phyloP scores from a whole-genome alignment of 2,888 invertebrate genomes.

The Sialis lutaria region DNA sequence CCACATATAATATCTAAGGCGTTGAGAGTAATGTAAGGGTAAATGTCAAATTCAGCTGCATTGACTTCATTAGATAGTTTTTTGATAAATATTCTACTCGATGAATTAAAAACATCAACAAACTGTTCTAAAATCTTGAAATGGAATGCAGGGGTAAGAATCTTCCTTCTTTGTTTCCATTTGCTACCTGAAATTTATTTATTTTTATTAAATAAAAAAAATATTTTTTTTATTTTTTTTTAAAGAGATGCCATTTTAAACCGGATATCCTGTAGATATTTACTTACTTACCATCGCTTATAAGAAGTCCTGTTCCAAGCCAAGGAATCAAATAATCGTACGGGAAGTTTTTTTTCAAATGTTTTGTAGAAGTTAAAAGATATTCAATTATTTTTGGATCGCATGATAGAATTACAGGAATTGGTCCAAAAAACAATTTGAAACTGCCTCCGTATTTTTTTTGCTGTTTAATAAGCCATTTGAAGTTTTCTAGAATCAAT shows the following conservation, averaged over 20 bases:
- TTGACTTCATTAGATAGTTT: constrained; percentile 27
- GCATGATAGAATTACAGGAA: no score
- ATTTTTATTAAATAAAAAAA: not conserved
- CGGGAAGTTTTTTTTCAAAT: constrained; percentile 18
- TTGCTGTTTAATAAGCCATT: no score
- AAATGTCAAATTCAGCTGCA: constrained; percentile 35
- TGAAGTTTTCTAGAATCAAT: no score
- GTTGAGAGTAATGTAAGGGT: constrained; percentile 39
- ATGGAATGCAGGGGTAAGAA: constrained; percentile 64
- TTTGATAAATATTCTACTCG: constrained; percentile 35
- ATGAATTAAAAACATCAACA: constrained; percentile 47
- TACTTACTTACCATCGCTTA: constrained; percentile 19
- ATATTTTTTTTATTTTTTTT: not conserved
- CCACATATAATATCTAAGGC: constrained; percentile 45
- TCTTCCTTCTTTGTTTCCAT: constrained; percentile 51
- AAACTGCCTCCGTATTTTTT: no score
- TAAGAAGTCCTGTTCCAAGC: constrained; percentile 22
- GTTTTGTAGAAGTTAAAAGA: constrained; percentile 16
- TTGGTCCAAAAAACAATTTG: no score
- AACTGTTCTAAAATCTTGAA: constrained; percentile 60
- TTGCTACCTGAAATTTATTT: constrained; percentile 23
- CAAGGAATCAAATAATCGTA: constrained; percentile 19
- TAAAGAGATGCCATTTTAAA: not conserved
- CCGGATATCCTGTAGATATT: not conserved
- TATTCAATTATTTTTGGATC: constrained; percentile 13